These are phyloP conservation scores for Andrena bicolor DNA, from an alignment of 2,888 invertebrate genomes.

Conservation along the genomic window DNA sequence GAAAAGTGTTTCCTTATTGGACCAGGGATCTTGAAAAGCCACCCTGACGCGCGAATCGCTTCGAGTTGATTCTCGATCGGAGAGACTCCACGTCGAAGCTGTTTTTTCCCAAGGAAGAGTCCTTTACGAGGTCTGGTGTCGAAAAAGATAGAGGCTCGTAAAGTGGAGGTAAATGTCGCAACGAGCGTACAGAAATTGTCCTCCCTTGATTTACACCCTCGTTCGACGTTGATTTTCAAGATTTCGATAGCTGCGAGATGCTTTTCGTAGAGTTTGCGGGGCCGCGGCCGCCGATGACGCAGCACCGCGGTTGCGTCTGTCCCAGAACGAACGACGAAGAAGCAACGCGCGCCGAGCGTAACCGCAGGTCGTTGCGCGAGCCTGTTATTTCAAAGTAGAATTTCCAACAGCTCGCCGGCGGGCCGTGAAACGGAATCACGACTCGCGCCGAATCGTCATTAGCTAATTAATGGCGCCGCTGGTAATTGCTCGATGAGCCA, in stretches of 20 bases:
- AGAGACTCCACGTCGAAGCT: background rate
- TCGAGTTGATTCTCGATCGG: background rate
- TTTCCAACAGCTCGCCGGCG: background rate
- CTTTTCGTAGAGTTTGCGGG: no score
- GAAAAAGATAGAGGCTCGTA: background rate
- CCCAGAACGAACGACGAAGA: no score
- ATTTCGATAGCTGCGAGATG: no score
- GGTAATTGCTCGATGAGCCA: constrained; percentile 50
- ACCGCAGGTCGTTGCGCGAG: constrained; percentile 22
- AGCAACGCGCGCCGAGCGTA: background rate
- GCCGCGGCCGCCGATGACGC: no score
- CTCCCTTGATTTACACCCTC: no score
- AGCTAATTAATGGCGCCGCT: constrained; percentile 57
- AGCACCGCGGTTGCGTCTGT: no score
- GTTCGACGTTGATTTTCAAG: no score
- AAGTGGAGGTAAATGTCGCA: background rate
- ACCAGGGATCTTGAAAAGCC: background rate
- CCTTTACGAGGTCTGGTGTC: no score
- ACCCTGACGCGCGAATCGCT: background rate
- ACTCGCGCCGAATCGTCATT: constrained; percentile 46
- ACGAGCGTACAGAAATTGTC: background rate
- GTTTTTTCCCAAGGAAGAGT: background rate
- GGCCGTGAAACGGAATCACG: constrained; percentile 32
- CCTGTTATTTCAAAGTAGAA: constrained; percentile 28
- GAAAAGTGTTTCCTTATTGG: background rate